Evolutionary conservation across 2,797 vertebrate species (phyloP), one percentile per base, ranked within the genome.

Genomic region (Cottoperca gobio): DNA sequence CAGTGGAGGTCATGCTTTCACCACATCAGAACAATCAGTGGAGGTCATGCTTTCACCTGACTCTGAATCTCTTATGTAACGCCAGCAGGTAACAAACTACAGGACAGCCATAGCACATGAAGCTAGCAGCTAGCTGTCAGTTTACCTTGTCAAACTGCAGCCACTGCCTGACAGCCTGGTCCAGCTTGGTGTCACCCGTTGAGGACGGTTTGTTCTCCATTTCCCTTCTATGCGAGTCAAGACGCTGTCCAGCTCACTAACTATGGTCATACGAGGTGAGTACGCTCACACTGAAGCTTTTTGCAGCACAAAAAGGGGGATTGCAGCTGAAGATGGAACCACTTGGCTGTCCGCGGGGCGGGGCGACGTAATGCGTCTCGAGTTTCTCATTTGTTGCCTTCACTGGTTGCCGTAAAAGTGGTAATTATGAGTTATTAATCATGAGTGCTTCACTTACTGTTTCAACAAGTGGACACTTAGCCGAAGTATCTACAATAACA

Each of bases 81-180:
- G 2, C 3, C 50, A 21, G 31, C 50, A 21, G 31, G 24, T 24
- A 63, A 50, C 31, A 14, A 0, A 19, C 26, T n/a, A 19, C 24
- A 14, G 10, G 1, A 19, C 35, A 1, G 12, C 3, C 12, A 4
- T n/a, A 33, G 28, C 14, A 42, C 35, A 10, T 1, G n/a, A 9
- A 66, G 81, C 63, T 73, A 80, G 60, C 63, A 3, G 76, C 12
- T 78, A 79, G 69, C 82, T 40, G 64, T 45, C 66, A 33, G 28
- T 90, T 94, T 79, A 98, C 97, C 96, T 96, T 89, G 82, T 99
- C 97, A 88, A 95, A 96, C 24, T 70, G 91, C 53, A 98, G 84
- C 97, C 97, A 99, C 77, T 83, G 93, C n/a, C 0, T 81, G 68
- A 95, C 70, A 9, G 93, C 95, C 14, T 74, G 70, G 52, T 94